These are phyloP conservation scores for Clunio marinus DNA, from an alignment of 2,888 invertebrate species.

Conservation along the genomic window DNA sequence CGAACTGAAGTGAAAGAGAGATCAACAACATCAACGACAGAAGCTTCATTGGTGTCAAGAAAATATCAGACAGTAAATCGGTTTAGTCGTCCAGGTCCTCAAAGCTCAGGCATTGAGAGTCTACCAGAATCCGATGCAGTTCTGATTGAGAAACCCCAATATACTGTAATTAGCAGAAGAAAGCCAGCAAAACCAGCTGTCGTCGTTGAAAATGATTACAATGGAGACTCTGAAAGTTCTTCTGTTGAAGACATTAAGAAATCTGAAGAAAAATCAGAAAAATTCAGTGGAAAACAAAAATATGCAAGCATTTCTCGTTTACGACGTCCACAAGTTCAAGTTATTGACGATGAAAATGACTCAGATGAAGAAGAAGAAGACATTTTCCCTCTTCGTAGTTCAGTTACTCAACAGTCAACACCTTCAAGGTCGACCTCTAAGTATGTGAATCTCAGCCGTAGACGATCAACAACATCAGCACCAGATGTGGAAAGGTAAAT, in stretches of 20 bases:
- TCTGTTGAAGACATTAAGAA: conserved; percentile 42
- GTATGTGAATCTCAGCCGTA: conserved; percentile 48
- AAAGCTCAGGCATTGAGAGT: conserved; percentile 55
- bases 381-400: too few relatives aligned
- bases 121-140: conserved; percentile 49
- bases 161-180: conserved; percentile 63
- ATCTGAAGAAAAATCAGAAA: conserved; percentile 40
- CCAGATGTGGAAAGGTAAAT: conserved; percentile 39
- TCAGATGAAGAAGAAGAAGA: conserved; percentile 43
- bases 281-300: too few relatives aligned
- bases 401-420: conserved; percentile 46
- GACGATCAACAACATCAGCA: conserved; percentile 44
- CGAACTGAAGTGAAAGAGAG: not conserved
- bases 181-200: conserved; percentile 52
- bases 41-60: conserved; percentile 37
- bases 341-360: conserved; percentile 43
- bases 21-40: conserved; percentile 6
- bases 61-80: conserved; percentile 61
- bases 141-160: conserved; percentile 57
- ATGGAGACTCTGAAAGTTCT: conserved; percentile 41
- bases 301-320: conserved; percentile 36
- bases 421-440: conserved; percentile 40
- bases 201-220: conserved; percentile 47
- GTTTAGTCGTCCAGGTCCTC: conserved; percentile 59
- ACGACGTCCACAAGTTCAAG: conserved; percentile 43